Conservation (phyloP, 2,113 vertebrate genomes). For the Strigops habroptila region DNA sequence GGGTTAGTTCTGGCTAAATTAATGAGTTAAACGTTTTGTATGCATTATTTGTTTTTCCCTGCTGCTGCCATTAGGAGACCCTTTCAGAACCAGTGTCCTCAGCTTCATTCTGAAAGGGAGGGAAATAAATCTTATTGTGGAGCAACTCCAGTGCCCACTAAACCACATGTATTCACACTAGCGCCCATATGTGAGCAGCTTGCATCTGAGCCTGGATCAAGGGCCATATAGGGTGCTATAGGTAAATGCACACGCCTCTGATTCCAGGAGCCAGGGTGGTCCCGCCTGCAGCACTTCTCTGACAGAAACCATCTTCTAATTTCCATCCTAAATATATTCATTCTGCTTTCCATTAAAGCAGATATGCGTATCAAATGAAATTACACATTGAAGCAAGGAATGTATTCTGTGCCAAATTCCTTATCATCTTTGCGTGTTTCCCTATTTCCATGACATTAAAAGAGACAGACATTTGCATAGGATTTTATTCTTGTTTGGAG, state of each 20-base stretch:
- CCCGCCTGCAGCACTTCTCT: background rate
- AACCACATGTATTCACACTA: fast-evolving
- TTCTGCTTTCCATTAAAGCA: background rate
- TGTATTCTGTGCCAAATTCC: background rate
- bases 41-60: background rate
- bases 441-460: background rate
- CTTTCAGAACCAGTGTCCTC: background rate
- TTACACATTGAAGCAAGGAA: conserved; percentile 15
- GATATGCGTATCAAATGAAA: background rate
- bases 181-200: fast-evolving
- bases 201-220: background rate
- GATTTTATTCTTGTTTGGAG: background rate
- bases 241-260: fast-evolving
- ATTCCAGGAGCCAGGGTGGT: background rate
- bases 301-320: background rate
- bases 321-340: background rate
- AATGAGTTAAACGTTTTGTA: background rate
- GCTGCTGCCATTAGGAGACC: background rate
- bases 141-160: background rate
- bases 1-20: background rate
- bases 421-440: background rate
- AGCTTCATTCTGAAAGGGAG: background rate
- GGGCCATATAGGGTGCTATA: background rate
- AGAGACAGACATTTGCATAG: conserved; percentile 4
- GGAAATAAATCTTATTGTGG: background rate